Evolutionary conservation across 2,797 vertebrate species (phyloP).

Genomic region (Trematomus bernacchii): DNA sequence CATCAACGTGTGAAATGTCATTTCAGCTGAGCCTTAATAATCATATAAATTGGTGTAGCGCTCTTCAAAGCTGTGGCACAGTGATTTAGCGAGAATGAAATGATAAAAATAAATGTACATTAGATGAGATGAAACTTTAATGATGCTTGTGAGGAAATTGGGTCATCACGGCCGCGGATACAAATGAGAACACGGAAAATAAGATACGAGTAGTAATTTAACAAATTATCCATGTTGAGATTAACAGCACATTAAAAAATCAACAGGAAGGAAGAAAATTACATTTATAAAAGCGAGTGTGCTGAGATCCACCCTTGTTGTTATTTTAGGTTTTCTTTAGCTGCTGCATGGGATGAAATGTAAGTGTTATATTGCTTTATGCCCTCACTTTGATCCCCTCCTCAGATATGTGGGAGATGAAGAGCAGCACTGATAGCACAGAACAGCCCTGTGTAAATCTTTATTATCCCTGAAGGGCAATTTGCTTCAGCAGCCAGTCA

Average conservation of each 20-base stretch:
- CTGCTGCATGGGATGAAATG: slow-evolving; percentile 36
- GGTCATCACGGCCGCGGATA: slow-evolving; percentile 41
- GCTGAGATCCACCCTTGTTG: slow-evolving; percentile 3
- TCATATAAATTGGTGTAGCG: slow-evolving; percentile 16
- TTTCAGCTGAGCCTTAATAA: slow-evolving; percentile 3
- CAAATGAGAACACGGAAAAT: slow-evolving; percentile 37
- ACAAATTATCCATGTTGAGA: slow-evolving; percentile 30
- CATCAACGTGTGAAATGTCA: slow-evolving; percentile 2
- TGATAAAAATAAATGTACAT: slow-evolving; percentile 50
- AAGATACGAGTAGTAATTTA: slow-evolving; percentile 18
- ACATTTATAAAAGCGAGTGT: neutral
- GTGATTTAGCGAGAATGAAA: slow-evolving; percentile 39
- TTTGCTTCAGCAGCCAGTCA: slow-evolving; percentile 59
- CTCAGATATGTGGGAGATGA: slow-evolving; percentile 54
- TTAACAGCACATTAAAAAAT: slow-evolving; percentile 7
- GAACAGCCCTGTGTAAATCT: slow-evolving; percentile 65
- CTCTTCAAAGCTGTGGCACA: slow-evolving; percentile 10
- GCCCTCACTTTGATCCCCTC: slow-evolving; percentile 44
- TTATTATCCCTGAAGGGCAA: slow-evolving; percentile 69
- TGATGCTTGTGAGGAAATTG: slow-evolving; percentile 46
- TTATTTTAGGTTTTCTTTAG: slow-evolving; percentile 22
- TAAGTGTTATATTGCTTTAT: slow-evolving; percentile 47
- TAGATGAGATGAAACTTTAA: slow-evolving; percentile 55
- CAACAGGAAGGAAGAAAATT: neutral
- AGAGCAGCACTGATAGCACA: slow-evolving; percentile 47